Conservation (phyloP, 1,140 invertebrate genomes). For the Medauroidea extradentata region DNA sequence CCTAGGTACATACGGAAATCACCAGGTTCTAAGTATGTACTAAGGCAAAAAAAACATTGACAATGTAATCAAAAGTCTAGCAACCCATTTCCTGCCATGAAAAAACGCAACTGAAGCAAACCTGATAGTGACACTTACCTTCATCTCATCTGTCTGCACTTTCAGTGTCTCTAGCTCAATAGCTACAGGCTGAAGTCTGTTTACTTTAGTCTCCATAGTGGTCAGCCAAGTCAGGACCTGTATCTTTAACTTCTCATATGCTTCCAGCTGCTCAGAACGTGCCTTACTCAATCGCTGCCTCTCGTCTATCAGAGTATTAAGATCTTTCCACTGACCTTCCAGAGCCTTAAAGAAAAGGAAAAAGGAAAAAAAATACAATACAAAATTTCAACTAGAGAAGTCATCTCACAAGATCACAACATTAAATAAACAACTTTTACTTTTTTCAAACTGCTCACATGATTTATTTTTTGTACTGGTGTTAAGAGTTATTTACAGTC, state of each 20-base stretch:
- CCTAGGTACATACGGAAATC: too few species aligned
- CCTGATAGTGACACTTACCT: conserved; percentile 45
- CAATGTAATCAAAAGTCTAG: not conserved
- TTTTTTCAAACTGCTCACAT: too few species aligned
- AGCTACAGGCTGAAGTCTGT: conserved; percentile 73
- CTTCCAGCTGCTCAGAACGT: conserved; percentile 73
- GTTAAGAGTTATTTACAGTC: too few species aligned
- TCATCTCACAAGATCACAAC: too few species aligned
- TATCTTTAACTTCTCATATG: conserved; percentile 78
- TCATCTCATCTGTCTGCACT: conserved; percentile 78
- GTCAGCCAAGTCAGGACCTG: conserved; percentile 84
- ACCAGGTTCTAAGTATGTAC: too few species aligned
- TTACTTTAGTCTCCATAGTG: conserved; percentile 68
- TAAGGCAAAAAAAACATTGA: too few species aligned
- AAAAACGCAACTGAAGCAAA: not conserved
- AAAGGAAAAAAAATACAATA: too few species aligned
- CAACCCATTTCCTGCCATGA: not conserved
- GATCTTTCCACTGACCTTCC: conserved; percentile 83
- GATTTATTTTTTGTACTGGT: too few species aligned
- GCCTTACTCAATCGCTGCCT: conserved; percentile 76
- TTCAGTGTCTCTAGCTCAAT: conserved; percentile 81
- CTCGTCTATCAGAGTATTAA: conserved; percentile 73
- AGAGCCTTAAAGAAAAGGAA: conserved; percentile 58
- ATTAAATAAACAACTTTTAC: too few species aligned
- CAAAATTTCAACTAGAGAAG: too few species aligned